Evolutionary conservation across 2,888 invertebrate species (phyloP).

Genomic region (Callinectes sapidus): DNA sequence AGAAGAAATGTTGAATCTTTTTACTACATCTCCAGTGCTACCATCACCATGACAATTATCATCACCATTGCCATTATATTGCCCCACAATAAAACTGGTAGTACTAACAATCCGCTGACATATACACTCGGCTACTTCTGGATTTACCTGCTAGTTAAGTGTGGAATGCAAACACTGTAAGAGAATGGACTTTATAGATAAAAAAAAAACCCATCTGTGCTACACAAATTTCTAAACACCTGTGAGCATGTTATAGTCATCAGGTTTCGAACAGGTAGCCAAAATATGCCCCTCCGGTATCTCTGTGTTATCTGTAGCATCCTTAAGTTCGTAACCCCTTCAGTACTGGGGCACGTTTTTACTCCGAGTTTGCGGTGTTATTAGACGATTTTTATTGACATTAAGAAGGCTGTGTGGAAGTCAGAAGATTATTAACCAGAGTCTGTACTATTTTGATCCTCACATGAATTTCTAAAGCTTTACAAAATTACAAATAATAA

Average conservation of each 20-base stretch:
- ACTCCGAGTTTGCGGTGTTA: too few species aligned
- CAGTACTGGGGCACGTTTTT: too few species aligned
- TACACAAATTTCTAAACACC: background rate
- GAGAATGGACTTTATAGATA: background rate
- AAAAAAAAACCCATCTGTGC: background rate
- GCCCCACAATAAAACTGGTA: background rate
- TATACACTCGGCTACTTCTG: background rate
- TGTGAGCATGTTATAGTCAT: background rate
- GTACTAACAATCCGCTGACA: background rate
- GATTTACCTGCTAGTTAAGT: background rate
- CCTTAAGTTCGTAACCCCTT: too few species aligned
- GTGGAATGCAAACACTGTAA: background rate
- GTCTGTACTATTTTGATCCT: too few species aligned
- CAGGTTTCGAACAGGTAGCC: background rate
- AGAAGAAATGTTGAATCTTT: background rate
- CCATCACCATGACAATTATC: background rate
- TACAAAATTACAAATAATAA: too few species aligned
- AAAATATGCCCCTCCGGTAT: background rate
- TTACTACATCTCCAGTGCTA: too few species aligned
- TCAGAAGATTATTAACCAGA: too few species aligned
- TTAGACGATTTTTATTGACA: too few species aligned
- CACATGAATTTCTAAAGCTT: too few species aligned
- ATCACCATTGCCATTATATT: background rate
- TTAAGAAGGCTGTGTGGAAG: too few species aligned
- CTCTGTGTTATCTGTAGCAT: background rate